These are phyloP conservation scores for Macaria notata DNA, from an alignment of 2,888 invertebrate species.

Conservation along the genomic window DNA sequence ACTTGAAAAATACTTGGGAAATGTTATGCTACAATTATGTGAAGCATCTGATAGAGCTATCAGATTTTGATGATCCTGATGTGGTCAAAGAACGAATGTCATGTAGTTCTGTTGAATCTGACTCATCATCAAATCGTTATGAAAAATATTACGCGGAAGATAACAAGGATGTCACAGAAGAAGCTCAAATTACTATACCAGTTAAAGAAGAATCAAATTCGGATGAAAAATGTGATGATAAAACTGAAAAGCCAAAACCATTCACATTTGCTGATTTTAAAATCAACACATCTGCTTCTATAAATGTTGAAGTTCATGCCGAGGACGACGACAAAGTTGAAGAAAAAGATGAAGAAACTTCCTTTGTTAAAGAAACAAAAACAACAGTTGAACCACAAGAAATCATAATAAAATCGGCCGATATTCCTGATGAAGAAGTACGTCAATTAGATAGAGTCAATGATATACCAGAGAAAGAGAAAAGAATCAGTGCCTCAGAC, in stretches of 20 bases:
- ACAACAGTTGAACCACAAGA: constrained; percentile 24
- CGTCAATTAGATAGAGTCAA: constrained; percentile 41
- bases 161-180: constrained; percentile 17
- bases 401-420: constrained; percentile 23
- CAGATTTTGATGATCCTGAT: constrained; percentile 68
- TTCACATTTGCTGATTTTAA: constrained; percentile 84
- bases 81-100: constrained; percentile 59
- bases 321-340: constrained; percentile 36
- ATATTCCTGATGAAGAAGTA: constrained; percentile 31
- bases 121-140: constrained; percentile 67
- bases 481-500: constrained; percentile 56
- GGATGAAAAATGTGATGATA: constrained; percentile 33
- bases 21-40: constrained; percentile 82
- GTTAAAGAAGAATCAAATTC: constrained; percentile 34
- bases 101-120: constrained; percentile 66
- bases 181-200: constrained; percentile 20
- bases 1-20: constrained; percentile 84
- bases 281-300: constrained; percentile 52
- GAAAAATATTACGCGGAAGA: constrained; percentile 62
- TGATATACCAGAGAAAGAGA: constrained; percentile 44
- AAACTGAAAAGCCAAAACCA: constrained; percentile 60
- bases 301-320: constrained; percentile 40
- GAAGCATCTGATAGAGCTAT: constrained; percentile 67
- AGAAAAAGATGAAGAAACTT: constrained; percentile 28
- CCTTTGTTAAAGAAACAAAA: constrained; percentile 21